Base-by-base conservation (phyloP, 2,113 vertebrate genomes). In the Pampusana beccarii region DNA sequence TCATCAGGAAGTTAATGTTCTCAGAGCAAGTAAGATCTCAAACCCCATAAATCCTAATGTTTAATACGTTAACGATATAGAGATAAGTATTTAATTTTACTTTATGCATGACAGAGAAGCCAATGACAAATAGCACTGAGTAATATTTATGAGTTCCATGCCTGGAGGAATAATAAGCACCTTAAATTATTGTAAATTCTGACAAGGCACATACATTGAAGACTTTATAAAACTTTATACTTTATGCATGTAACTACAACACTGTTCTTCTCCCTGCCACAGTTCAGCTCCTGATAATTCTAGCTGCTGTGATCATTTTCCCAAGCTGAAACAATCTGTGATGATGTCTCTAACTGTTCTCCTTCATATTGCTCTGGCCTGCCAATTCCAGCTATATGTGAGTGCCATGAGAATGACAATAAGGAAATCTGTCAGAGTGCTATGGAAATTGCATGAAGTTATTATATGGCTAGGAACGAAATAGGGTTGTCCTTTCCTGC, bases 21-120 rank as follows among this genome's bases (percentile, higher is more conserved):
- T 92, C 90, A 70, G 84, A 93, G 90, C 88, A 94, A 96, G 93
- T 79, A 80, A 93, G 73, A 95, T 94, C 95, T 96, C 92, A 93
- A 95, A 80, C 66, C 78, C 92, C 96, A 97, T 97, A 97, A 97
- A 97, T 96, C 92, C 91, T 92, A 58, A 90, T 85, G 92, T 88
- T 96, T 97, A 96, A 94, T 95, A 90, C 58, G 62, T 92, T 95
- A 96, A 96, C 38, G 89, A 96, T 96, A 94, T 70, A 96, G 87
- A 97, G 97, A 97, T 97, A 97, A 97, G 84, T 93, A 91, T 95
- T 97, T 97, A 94, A 92, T 97, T 97, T 93, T 86, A 74, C 71
- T 92, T 94, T 96, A 92, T 90, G 91, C 92, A 92, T 96, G 96
- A 97, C 94, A 97, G 96, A 95, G 89, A 85, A 90, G 91, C 93